Conservation (phyloP, 2,888 invertebrate species). For the Drosophila sordidula region DNA sequence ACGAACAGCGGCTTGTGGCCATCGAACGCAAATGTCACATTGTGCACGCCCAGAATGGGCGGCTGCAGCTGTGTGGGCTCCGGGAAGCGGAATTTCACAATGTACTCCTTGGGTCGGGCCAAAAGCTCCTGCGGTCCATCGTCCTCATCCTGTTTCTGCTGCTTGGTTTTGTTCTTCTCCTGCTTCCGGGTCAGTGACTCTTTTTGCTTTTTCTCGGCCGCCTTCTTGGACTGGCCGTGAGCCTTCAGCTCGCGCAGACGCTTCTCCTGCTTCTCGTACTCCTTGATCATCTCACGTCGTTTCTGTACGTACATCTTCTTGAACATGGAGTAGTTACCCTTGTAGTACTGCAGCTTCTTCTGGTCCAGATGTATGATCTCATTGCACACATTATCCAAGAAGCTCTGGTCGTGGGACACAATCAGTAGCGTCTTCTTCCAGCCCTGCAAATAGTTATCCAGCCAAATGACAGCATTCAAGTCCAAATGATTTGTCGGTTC, state of each 20-base stretch:
- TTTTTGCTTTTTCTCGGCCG: slow-evolving; percentile 97
- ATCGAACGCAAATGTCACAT: slow-evolving; percentile 93
- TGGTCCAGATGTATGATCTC: slow-evolving; percentile 99
- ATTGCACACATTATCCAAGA: slow-evolving; percentile 99
- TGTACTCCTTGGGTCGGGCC: slow-evolving; percentile 96
- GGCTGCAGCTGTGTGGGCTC: slow-evolving; percentile 98
- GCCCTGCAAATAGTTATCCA: slow-evolving; percentile 98
- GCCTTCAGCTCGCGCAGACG: slow-evolving; percentile 97
- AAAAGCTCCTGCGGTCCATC: slow-evolving; percentile 94
- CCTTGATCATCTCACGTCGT: slow-evolving; percentile 96
- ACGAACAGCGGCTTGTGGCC: slow-evolving; percentile 93
- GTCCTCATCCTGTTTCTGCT: slow-evolving; percentile 92
- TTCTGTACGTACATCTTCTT: slow-evolving; percentile 99
- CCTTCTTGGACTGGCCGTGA: slow-evolving; percentile 97
- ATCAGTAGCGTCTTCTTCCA: slow-evolving; percentile 99
- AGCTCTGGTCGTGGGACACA: slow-evolving; percentile 99
- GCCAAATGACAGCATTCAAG: slow-evolving; percentile 99
- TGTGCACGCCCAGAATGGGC: slow-evolving; percentile 97
- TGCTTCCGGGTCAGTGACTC: slow-evolving; percentile 96
- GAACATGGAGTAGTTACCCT: slow-evolving; percentile 99
- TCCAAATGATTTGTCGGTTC: slow-evolving; percentile 99
- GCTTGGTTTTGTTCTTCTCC: slow-evolving; percentile 94
- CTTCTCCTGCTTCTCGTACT: slow-evolving; percentile 99
- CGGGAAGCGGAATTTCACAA: slow-evolving; percentile 99
- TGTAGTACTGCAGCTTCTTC: slow-evolving; percentile 97